Evolutionary conservation across 2,888 invertebrate genomes (phyloP), one percentile per base, ranked within the genome.

Genomic region (Palloptera scutellata): DNA sequence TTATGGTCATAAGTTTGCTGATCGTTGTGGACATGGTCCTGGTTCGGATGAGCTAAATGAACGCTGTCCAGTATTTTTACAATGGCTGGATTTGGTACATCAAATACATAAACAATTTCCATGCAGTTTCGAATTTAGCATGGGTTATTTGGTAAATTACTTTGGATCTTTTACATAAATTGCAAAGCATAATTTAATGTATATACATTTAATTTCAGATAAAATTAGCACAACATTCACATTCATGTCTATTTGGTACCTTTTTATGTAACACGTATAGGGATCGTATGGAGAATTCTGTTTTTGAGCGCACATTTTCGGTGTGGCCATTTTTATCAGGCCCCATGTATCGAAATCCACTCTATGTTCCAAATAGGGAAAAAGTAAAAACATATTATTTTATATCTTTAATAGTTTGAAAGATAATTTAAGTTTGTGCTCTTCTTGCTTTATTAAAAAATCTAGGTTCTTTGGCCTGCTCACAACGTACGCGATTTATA

Each of bases 1-100:
- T 82, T 99, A 95, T 86, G 98, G 98, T 0, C 98, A 99, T 87
- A 98, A 98, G 87, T 98, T 98, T 86, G 94, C 94, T 8, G 98
- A 98, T 86, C 91, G 98, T 61, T 96, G 96, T 84, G 93, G 94
- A 0, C 93, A 93, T 79, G 90, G 90, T 48, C 90, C 92, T 53
- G 92, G 92, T 13, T 88, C 90, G 4, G 95, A 94, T 73, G 97
- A 97, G 80, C 88, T 90, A n/a, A 97, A 97, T 85, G 98, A 99
- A 86, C 89, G 97, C 60, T 97, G 97, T 81, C 98, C 98, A 5
- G 95, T 98, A 75, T 99, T 99, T 87, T 87, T 98, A 70, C 98
- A 99, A 86, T 99, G 97, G 96, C 88, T 99, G 53, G 98, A 98
- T 85, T 94, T 97, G 80, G 93, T 98, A 5, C 94, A 97, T 86